Conservation (phyloP, 2,888 invertebrate genomes). For the Proisotoma minuta region DNA sequence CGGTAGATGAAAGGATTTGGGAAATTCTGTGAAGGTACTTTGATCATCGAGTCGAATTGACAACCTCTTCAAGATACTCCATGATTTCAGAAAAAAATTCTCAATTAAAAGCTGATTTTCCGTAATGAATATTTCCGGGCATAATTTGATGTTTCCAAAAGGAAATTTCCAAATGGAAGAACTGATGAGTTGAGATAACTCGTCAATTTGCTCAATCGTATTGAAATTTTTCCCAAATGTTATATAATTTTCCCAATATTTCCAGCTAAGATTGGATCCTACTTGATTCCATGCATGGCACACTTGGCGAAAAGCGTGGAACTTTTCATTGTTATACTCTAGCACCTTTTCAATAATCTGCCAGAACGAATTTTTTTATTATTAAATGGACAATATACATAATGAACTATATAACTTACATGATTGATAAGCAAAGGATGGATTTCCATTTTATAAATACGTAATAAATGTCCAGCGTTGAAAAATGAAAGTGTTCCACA, state of each 20-base stretch:
- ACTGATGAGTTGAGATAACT: not conserved
- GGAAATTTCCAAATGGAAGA: slow-evolving; percentile 10
- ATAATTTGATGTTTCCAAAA: slow-evolving; percentile 18
- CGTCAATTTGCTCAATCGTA: slow-evolving; percentile 14
- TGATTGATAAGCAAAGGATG: slow-evolving; percentile 34
- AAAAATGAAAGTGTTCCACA: too few relatives aligned
- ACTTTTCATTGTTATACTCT: not conserved
- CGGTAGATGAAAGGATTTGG: slow-evolving; percentile 12
- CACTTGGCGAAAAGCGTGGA: slow-evolving; percentile 18
- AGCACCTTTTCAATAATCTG: slow-evolving; percentile 26
- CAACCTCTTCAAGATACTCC: slow-evolving; percentile 21
- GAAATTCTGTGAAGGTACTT: slow-evolving; percentile 16
- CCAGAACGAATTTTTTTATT: not conserved
- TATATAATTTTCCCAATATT: slow-evolving; percentile 16
- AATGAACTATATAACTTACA: slow-evolving; percentile 24
- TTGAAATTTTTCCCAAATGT: slow-evolving; percentile 29
- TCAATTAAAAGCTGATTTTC: slow-evolving; percentile 12
- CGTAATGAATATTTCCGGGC: slow-evolving; percentile 20
- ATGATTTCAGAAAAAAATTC: slow-evolving; percentile 16
- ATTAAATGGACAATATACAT: too few relatives aligned
- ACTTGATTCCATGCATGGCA: slow-evolving; percentile 27
- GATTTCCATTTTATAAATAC: too few relatives aligned
- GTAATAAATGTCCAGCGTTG: too few relatives aligned
- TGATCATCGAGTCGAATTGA: slow-evolving; percentile 23
- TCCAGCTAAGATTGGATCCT: slow-evolving; percentile 4